Evolutionary conservation across 1,140 invertebrate species (phyloP).

Genomic region (Cephus cinctus): DNA sequence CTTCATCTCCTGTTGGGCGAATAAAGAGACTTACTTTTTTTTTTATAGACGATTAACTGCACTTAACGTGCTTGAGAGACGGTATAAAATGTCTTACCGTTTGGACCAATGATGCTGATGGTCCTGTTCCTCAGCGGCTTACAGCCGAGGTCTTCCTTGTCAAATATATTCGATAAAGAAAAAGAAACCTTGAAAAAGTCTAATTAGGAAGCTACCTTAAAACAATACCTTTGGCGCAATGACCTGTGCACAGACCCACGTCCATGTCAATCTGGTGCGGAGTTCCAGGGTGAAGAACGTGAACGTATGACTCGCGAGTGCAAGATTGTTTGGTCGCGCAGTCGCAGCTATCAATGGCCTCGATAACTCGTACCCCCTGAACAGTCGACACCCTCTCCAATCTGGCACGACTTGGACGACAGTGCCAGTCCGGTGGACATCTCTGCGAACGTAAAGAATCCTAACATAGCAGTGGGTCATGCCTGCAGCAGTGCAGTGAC

Average conservation of each 20-base stretch:
- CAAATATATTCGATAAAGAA: not conserved
- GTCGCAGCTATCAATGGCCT: slow-evolving; percentile 52
- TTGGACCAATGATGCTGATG: slow-evolving; percentile 53
- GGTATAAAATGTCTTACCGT: too few relatives aligned
- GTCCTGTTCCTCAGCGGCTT: slow-evolving; percentile 52
- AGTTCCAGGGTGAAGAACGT: slow-evolving; percentile 52
- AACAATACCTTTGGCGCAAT: slow-evolving; percentile 40
- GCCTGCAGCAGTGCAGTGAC: slow-evolving; percentile 28
- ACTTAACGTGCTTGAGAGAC: too few relatives aligned
- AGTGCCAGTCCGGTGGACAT: slow-evolving; percentile 45
- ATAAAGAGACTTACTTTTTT: not conserved
- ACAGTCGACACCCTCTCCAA: slow-evolving; percentile 53
- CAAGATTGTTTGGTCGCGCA: slow-evolving; percentile 48
- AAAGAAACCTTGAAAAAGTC: slow-evolving; percentile 3
- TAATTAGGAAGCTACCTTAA: not conserved
- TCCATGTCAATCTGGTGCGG: slow-evolving; percentile 54
- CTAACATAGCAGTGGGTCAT: slow-evolving; percentile 17
- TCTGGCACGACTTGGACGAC: slow-evolving; percentile 42
- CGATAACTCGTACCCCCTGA: slow-evolving; percentile 49
- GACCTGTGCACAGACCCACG: slow-evolving; percentile 53
- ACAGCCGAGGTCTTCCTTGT: slow-evolving; percentile 39
- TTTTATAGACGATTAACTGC: not conserved
- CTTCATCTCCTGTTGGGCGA: slow-evolving; percentile 41
- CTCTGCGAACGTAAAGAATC: slow-evolving; percentile 32
- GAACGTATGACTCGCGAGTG: slow-evolving; percentile 42